Conservation (phyloP, 64 coral and sea anemone genomes). For the Porites australiensis region DNA sequence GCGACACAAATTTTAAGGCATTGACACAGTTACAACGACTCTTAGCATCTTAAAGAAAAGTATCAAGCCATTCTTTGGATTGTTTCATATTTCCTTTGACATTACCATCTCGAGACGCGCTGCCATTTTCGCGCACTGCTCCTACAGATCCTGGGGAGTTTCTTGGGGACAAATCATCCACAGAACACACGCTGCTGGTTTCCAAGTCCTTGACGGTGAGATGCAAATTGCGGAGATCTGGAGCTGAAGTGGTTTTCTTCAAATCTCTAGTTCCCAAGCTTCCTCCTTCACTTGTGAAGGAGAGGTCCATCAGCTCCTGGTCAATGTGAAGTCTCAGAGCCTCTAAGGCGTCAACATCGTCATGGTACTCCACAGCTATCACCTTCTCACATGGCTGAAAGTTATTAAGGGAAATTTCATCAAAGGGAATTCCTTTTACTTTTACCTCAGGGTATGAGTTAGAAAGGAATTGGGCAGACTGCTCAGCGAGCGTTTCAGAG, state of each 20-base stretch:
- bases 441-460: no score
- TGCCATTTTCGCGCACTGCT: background rate
- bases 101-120: background rate
- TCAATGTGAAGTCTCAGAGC: slow-evolving; percentile 66
- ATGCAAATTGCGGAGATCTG: slow-evolving; percentile 67
- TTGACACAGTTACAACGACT: no score
- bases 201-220: slow-evolving; percentile 71
- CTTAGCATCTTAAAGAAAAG: background rate
- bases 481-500: no score
- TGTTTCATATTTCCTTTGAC: background rate
- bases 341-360: slow-evolving; percentile 66
- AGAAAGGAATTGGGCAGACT: no score
- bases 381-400: slow-evolving; percentile 72
- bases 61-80: slow-evolving; percentile 43
- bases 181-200: slow-evolving; percentile 75
- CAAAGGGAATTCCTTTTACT: no score
- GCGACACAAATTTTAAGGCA: background rate
- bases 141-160: slow-evolving; percentile 37
- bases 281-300: slow-evolving; percentile 15
- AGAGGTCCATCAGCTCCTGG: slow-evolving; percentile 54
- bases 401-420: no score
- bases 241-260: slow-evolving; percentile 51
- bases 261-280: slow-evolving; percentile 10
- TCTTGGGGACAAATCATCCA: slow-evolving; percentile 78
- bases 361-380: slow-evolving; percentile 32